Conservation (phyloP, 2,113 vertebrate species). For the Gila orcuttii region DNA sequence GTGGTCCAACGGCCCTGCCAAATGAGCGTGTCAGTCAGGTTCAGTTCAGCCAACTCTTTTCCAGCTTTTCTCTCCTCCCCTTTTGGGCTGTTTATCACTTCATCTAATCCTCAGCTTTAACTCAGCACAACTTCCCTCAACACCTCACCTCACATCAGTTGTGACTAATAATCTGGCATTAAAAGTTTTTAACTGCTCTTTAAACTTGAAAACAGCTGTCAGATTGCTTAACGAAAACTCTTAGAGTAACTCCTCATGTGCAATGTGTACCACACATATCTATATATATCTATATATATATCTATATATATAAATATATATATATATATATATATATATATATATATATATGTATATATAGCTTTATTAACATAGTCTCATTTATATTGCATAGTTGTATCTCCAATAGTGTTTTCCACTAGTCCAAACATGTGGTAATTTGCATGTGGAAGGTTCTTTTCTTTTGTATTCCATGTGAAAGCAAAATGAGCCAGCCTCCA, state of each 20-base stretch:
- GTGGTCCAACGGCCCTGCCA: slow-evolving; percentile 64
- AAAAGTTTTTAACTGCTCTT: slow-evolving; percentile 3
- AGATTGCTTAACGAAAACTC: neutral
- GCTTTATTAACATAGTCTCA: neutral
- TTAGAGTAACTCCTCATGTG: neutral
- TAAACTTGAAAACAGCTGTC: slow-evolving; percentile 1
- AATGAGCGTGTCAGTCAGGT: slow-evolving; percentile 74
- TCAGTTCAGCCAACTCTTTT: slow-evolving; percentile 64
- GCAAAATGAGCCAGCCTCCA: neutral
- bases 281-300: neutral
- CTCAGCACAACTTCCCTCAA: slow-evolving; percentile 45
- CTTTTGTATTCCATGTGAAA: neutral
- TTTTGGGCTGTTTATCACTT: slow-evolving; percentile 54
- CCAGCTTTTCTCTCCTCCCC: neutral
- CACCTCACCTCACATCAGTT: slow-evolving; percentile 48
- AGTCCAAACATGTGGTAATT: neutral
- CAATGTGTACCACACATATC: neutral
- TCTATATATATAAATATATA: no score
- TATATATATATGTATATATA: no score
- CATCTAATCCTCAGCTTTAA: slow-evolving; percentile 50
- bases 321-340: no score
- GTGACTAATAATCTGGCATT: slow-evolving; percentile 19
- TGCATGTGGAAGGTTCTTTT: neutral
- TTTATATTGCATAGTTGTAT: neutral
- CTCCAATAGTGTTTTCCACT: neutral